Percentiles rank a stretch among this genome's conserved stretches.
phyloP scores from a whole-genome alignment of 2,113 vertebrate species.

The Otis tarda region DNA sequence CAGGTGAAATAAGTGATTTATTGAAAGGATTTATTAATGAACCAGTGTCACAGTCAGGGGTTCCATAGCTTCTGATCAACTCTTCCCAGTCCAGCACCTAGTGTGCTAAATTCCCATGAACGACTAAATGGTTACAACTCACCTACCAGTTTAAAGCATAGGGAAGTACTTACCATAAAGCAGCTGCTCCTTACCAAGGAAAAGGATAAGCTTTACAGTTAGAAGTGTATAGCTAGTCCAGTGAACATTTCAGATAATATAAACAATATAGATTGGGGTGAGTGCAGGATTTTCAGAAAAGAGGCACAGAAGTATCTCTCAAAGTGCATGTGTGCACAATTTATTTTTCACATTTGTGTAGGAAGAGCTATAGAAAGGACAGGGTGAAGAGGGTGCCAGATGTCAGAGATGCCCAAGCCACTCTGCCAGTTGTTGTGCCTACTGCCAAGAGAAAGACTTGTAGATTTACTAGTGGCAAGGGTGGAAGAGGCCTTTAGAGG shows the following conservation, averaged over 20 bases:
- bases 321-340: fast-evolving
- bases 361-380: not conserved
- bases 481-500: not conserved
- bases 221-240: not conserved
- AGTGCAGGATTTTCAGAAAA: not conserved
- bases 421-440: not conserved
- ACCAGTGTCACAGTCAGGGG: not conserved
- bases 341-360: not conserved
- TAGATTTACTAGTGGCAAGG: not conserved
- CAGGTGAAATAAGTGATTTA: not conserved
- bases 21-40: not conserved
- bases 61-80: not conserved
- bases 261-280: not conserved
- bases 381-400: not conserved
- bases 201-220: not conserved
- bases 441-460: not conserved
- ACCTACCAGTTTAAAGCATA: not conserved
- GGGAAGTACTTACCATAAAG: not conserved
- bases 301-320: not conserved
- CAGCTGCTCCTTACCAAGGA: not conserved
- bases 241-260: not conserved
- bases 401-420: not conserved
- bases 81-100: not conserved
- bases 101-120: not conserved
- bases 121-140: not conserved